Evolutionary conservation across 2,113 vertebrate genomes (phyloP), one percentile per base, ranked within the genome.

Genomic region (Arothron firmamentum): DNA sequence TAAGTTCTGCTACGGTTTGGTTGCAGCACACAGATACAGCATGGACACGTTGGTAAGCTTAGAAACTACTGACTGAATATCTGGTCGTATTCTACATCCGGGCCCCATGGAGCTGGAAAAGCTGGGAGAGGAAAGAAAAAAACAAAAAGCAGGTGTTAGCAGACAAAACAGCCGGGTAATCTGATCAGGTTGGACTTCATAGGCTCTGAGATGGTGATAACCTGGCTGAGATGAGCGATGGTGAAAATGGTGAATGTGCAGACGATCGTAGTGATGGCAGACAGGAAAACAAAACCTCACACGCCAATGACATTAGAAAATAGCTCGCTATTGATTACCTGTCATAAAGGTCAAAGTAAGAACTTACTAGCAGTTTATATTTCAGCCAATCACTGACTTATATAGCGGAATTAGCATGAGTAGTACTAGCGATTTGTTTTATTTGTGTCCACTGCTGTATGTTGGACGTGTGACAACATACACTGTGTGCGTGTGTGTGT

Each of bases 41-140:
- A 56, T 18, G 56, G 50, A 60, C 38, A 64, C 25, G 42, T 57
- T 23, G 66, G 62, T 45, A 52, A 69, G 74, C 56, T 34, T 45
- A 58, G 51, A 59, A 66, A 72, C 48, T 68, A 67, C 16, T 59
- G 61, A 42, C 58, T 62, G 51, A 50, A 42, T 38, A 3, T 43
- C 56, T 69, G 21, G 81, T 52, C 4, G 41, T 56, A 66, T 66
- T 84, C 82, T 91, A 92, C 83, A 91, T 90, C 87, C 90, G 72
- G 72, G 90, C 88, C 47, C 90, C 90, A 11, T 92, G 90, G 79
- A 92, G 87, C 79, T 91, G 91, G 82, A 92, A 92, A 77, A 92
- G 87, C 91, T 91, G 88, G 20, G 56, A 77, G 70, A 54, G 13
- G 55, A 62, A 19, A 66, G 59, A 59, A 20, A 58, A 38, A 56